Evolutionary conservation across 2,113 vertebrate genomes (phyloP), one percentile per base, ranked within the genome.

Genomic region (Tenrec ecaudatus): DNA sequence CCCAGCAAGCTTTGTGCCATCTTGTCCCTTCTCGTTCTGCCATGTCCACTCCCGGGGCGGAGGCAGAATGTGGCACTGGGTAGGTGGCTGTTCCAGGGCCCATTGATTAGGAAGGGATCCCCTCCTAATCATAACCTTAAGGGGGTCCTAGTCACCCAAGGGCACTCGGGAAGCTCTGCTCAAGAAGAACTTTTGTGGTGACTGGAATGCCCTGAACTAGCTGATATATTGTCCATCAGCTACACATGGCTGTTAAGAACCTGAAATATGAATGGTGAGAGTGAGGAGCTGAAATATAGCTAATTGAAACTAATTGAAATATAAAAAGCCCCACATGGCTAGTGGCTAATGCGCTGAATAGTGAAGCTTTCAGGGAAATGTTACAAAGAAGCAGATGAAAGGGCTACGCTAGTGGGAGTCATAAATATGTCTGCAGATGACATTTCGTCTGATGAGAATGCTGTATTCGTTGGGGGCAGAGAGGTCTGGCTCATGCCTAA

Each of bases 381-480:
- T 68, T 89, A 91, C 93, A 83, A 81, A 90, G 78, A 94, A 96
- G 47, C 9, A 53, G 93, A 36, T 94, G 97, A 97, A 98, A 98
- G 96, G 96, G 95, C 94, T 97, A 78, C 71, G 77, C 91, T 95
- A 92, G 92, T 95, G 85, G 75, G 93, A 98, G 93, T 96, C 96
- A 96, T 95, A 25, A 53, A 82, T 0, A 96, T 83, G 96, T 97
- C 96, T 97, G 64, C 0, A 0, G 88, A 89, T n/a, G 84, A 97
- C 96, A 97, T 98, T 98, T 98, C 96, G 85, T 98, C 96, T 94
- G 64, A 91, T 94, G 95, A 94, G 93, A 96, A 97, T 98, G 96
- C 98, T 96, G 98, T 98, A 97, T 97, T 89, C 93, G 92, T 97
- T 96, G 85, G 93, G 86, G 96, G 96, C 95, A 86, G 81, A 96